A percentile compares a stretch with the other conserved stretches of the same genome.
phyloP scores from a whole-genome alignment of 2,797 vertebrate species.

The Distichodus sexfasciatus region DNA sequence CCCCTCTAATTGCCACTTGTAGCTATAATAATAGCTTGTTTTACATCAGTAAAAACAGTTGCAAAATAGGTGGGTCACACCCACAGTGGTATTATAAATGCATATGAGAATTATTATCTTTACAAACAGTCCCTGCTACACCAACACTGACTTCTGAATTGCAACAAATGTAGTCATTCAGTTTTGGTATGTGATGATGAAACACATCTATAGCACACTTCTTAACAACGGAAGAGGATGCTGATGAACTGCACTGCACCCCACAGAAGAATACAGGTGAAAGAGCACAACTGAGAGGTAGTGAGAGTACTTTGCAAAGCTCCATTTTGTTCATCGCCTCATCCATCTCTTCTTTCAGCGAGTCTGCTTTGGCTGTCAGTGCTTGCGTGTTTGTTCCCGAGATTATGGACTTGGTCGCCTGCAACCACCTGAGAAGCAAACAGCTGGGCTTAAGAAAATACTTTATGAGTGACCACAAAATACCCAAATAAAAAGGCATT shows the following conservation, averaged over 20 bases:
- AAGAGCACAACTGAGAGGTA: not conserved
- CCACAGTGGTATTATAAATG: too few species aligned
- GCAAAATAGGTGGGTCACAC: too few species aligned
- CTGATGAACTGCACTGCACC: not conserved
- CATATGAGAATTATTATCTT: too few species aligned
- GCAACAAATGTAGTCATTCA: too few species aligned
- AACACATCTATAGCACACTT: too few species aligned
- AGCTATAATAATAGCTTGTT: too few species aligned
- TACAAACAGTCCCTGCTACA: too few species aligned
- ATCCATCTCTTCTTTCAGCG: slow-evolving; percentile 96
- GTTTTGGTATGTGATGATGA: too few species aligned
- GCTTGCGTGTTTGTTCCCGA: slow-evolving; percentile 97
- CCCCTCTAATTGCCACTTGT: too few species aligned
- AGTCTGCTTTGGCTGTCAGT: slow-evolving; percentile 94
- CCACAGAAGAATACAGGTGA: not conserved
- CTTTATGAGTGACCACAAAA: not conserved
- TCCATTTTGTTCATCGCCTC: slow-evolving; percentile 98
- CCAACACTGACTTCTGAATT: too few species aligned
- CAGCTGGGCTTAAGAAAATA: not conserved
- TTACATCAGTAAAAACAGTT: too few species aligned
- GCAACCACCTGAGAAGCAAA: slow-evolving; percentile 82
- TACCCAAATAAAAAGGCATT: too few species aligned
- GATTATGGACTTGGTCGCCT: slow-evolving; percentile 94
- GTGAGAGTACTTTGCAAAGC: slow-evolving; percentile 87
- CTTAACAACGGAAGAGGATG: not conserved